Base-by-base conservation (phyloP, 2,113 vertebrate species). In the Castor canadensis region DNA sequence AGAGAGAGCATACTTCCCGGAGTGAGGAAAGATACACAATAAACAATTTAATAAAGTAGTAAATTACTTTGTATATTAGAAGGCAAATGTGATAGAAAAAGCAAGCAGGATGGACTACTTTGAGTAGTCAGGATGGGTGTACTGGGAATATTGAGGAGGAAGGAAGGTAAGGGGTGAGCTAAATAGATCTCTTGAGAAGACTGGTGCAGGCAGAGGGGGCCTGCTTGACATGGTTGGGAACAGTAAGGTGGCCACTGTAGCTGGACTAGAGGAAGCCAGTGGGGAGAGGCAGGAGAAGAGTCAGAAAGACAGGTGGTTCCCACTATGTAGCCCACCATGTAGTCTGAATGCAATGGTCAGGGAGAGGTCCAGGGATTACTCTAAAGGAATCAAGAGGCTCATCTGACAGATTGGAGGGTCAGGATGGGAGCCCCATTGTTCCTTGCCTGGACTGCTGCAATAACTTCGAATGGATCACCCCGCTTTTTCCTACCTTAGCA, bases 301-400 rank as follows among this genome's bases (percentile, higher is more conserved):
- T 35, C 64, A 22, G 64, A 67, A 24, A 26, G n/a, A 12, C n/a
- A 28, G 60, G 26, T 38, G 24, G 26, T 19, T 62, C 28, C 79
- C 40, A 10, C 40, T 56, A 28, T 0, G 0, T 6, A 6, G 60
- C 38, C 79, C 40, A 10, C 40, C 64, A 28, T 0, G 0, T 6
- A 6, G 60, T 40, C n/a, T n/a, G n/a, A 20, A 49, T 22, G 43
- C 45, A 28, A 38, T 24, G n/a, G 80, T 35, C 16, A 11, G 10
- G 26, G 30, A 11, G 43, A n/a, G 43, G 4, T 28, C 9, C 32
- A 17, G 17, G 38, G 66, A 22, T 20, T 2, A 15, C 17, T 35
- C 43, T 52, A 56, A 60, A 38, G 6, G n/a, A n/a, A 62, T 6
- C 3, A 54, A 6, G 54, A 54, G 11, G 11, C 49, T 82, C 71